These are phyloP conservation scores for Oreotrochilus melanogaster DNA, from an alignment of 2,113 vertebrate genomes.

Conservation along the genomic window DNA sequence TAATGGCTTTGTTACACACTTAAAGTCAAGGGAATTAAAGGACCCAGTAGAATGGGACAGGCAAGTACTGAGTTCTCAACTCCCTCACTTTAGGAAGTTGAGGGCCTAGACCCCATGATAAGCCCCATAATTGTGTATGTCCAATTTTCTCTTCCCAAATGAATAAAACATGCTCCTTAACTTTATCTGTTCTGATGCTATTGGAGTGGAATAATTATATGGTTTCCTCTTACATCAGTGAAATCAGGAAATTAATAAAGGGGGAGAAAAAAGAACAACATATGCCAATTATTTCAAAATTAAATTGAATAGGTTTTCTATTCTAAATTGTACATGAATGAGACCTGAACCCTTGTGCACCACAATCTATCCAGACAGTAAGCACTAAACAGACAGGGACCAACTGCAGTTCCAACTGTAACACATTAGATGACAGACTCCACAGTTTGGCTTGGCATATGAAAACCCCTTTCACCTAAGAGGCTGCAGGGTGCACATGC, in stretches of 20 bases:
- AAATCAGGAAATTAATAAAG: neutral
- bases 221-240: neutral
- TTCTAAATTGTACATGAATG: neutral
- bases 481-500: neutral
- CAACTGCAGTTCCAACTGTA: neutral
- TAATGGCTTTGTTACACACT: neutral
- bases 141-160: neutral
- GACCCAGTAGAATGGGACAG: neutral
- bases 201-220: neutral
- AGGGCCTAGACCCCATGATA: neutral
- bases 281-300: neutral
- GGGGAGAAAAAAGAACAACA: neutral
- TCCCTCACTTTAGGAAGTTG: neutral
- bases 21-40: neutral
- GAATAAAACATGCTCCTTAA: neutral
- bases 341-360: neutral
- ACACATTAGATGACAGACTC: neutral
- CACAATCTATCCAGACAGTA: neutral
- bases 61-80: neutral
- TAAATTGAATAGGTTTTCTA: neutral
- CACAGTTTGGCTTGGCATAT: neutral
- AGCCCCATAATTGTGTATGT: neutral
- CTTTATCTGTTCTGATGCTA: neutral
- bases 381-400: neutral
- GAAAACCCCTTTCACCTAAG: neutral